phyloP scores from a whole-genome alignment of 2,888 invertebrate species.

The Agonopterix subpropinquella region DNA sequence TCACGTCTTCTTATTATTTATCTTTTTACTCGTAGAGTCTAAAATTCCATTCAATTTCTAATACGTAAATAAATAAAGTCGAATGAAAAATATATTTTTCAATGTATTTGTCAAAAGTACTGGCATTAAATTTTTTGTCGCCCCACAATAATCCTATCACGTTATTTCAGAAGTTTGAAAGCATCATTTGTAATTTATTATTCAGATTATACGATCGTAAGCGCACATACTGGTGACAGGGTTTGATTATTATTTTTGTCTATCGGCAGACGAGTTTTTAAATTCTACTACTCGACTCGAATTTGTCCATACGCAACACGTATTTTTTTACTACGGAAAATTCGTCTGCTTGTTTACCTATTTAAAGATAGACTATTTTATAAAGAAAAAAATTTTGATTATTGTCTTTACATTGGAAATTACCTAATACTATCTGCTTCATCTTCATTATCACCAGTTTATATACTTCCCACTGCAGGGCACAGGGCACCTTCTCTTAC shows the following conservation, averaged over 20 bases:
- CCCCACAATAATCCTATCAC: conserved; percentile 6
- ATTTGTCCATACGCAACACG: conserved; percentile 4
- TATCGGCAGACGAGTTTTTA: conserved; percentile 49
- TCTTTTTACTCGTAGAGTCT: too few species aligned
- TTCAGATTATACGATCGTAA: conserved; percentile 29
- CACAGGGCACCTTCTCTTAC: neutral
- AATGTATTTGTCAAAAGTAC: too few species aligned
- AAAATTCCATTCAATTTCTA: too few species aligned
- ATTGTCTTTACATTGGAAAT: neutral
- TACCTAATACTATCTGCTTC: neutral
- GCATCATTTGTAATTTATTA: neutral
- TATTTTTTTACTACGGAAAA: conserved; percentile 42
- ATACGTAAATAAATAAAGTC: too few species aligned
- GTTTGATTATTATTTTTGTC: conserved; percentile 63
- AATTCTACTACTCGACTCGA: conserved; percentile 13
- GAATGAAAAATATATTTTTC: conserved; percentile 11
- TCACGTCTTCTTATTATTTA: conserved; percentile 9
- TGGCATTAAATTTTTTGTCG: conserved; percentile 3
- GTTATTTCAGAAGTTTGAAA: conserved; percentile 6
- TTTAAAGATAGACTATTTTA: conserved; percentile 10
- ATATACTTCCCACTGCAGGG: neutral
- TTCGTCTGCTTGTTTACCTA: conserved; percentile 47
- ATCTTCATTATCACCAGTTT: neutral
- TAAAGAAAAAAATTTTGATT: conserved; percentile 4
- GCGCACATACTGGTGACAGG: conserved; percentile 72